phyloP scores from a whole-genome alignment of 2,888 invertebrate species.

The Stenodema calcarata region DNA sequence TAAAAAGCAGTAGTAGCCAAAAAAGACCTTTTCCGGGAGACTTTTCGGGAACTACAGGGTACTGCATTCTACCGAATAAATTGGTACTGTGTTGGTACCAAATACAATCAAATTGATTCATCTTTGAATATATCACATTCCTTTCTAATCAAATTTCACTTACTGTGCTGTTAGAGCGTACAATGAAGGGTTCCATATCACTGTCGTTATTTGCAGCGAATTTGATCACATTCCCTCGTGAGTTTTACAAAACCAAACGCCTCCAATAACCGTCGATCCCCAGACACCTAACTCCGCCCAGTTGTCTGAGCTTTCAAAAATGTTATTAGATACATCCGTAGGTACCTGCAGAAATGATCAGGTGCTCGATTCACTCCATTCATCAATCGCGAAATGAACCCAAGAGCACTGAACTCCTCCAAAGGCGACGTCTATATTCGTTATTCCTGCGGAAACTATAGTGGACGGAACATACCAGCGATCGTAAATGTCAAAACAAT shows the following conservation, averaged over 20 bases:
- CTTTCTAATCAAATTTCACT: too few relatives aligned
- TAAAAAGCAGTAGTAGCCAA: too few relatives aligned
- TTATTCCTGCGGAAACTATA: background rate
- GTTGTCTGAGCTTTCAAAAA: background rate
- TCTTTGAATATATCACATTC: too few relatives aligned
- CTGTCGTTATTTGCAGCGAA: too few relatives aligned
- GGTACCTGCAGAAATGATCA: background rate
- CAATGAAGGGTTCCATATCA: too few relatives aligned
- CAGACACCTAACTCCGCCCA: background rate
- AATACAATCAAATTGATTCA: too few relatives aligned
- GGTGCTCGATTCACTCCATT: background rate
- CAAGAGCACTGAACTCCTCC: background rate
- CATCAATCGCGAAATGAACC: background rate
- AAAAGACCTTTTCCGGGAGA: too few relatives aligned
- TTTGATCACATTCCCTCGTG: too few relatives aligned
- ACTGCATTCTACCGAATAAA: too few relatives aligned
- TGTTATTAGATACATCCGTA: background rate
- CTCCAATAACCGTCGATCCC: background rate
- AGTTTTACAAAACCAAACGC: background rate
- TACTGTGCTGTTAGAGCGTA: too few relatives aligned
- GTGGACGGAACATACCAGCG: background rate
- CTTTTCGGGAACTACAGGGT: too few relatives aligned
- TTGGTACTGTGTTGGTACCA: too few relatives aligned
- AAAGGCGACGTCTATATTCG: background rate
- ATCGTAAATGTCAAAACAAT: background rate